These are phyloP conservation scores for Actenoides lindsayi DNA, from an alignment of 2,113 vertebrate genomes.

Conservation along the genomic window DNA sequence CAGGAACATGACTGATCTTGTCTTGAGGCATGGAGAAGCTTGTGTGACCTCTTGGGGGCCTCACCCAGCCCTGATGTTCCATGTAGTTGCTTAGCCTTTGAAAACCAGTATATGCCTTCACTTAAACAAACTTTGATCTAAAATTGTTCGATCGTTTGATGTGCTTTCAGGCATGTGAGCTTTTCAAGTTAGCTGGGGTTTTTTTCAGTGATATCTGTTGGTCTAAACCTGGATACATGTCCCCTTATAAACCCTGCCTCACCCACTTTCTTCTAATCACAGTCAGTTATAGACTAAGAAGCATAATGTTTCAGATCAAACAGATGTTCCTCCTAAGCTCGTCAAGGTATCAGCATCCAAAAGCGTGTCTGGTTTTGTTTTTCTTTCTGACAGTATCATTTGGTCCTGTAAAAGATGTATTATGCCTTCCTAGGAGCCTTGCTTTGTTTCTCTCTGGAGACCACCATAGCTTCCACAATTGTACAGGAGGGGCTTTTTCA, in stretches of 20 bases:
- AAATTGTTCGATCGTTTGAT: neutral
- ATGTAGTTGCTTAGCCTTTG: constrained; percentile 1
- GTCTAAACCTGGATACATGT: neutral
- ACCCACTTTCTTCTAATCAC: neutral
- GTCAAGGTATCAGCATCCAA: neutral
- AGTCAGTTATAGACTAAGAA: neutral
- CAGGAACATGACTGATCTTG: neutral
- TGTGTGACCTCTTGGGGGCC: neutral
- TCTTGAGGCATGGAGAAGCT: neutral
- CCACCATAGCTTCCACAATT: rapidly evolving
- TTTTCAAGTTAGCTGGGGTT: neutral
- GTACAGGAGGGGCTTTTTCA: neutral
- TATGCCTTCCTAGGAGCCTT: neutral
- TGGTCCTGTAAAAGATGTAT: too few species aligned
- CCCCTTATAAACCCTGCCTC: neutral
- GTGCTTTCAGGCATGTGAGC: neutral
- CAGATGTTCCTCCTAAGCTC: neutral
- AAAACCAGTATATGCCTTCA: neutral
- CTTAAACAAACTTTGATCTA: constrained; percentile 25
- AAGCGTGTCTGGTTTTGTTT: neutral
- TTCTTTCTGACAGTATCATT: too few species aligned
- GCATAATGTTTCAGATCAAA: neutral
- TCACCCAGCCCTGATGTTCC: neutral
- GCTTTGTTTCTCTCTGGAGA: neutral
- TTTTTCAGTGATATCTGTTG: neutral